Evolutionary conservation across 2,113 vertebrate genomes (phyloP).

Genomic region (Plectropomus leopardus): DNA sequence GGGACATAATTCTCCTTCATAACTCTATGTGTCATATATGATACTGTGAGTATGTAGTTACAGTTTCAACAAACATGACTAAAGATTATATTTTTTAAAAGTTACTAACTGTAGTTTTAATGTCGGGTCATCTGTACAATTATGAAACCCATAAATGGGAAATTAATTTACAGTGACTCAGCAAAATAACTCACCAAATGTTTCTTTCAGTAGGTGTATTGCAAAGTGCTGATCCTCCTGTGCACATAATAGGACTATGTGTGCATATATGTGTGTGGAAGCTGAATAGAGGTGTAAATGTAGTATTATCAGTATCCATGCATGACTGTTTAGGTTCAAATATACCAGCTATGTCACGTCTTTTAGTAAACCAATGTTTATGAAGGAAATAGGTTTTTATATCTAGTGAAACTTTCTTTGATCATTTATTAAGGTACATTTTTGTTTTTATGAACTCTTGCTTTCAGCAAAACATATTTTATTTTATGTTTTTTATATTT

Average conservation of each 20-base stretch:
- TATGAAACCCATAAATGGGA: background rate
- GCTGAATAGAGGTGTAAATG: background rate
- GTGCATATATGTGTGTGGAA: background rate
- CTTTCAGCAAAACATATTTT: conserved; percentile 13
- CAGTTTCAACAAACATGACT: no score
- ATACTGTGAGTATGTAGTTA: no score
- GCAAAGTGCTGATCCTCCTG: background rate
- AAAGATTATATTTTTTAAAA: no score
- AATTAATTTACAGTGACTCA: conserved; percentile 10
- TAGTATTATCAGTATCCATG: background rate
- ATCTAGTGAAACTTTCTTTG: background rate
- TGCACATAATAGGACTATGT: background rate
- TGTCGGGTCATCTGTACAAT: background rate
- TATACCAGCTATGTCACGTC: background rate
- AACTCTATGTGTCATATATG: no score
- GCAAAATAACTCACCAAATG: background rate
- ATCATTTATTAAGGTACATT: conserved; percentile 22
- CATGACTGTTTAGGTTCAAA: conserved; percentile 13
- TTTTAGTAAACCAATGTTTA: conserved; percentile 28
- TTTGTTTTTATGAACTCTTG: background rate
- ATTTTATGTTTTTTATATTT: conserved; percentile 29
- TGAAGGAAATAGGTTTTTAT: conserved; percentile 32
- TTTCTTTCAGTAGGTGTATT: background rate
- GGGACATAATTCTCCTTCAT: no score
- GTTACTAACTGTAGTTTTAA: no score